A percentile compares a stretch with the other conserved stretches of the same genome.
These are phyloP conservation scores for Frankliniella fusca DNA, from an alignment of 2,888 invertebrate species.

Conservation along the genomic window DNA sequence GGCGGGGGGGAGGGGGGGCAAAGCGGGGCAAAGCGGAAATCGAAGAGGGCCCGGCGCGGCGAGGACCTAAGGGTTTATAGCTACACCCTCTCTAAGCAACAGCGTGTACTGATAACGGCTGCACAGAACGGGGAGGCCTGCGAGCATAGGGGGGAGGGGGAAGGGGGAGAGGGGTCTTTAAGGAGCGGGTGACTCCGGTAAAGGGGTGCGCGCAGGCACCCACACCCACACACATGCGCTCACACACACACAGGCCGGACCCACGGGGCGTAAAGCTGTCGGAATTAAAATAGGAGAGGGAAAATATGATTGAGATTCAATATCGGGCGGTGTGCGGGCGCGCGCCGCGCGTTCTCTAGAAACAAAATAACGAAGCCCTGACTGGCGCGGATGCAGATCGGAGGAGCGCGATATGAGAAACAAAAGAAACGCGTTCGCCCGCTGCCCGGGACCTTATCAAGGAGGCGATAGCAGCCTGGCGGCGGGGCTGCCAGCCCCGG, in stretches of 20 bases:
- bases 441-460: conserved; percentile 21
- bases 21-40: background rate
- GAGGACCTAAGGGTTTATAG: too few species aligned
- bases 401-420: background rate
- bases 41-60: background rate
- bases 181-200: too few species aligned
- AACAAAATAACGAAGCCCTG: background rate
- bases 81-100: too few species aligned
- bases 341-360: background rate
- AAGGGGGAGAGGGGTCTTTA: too few species aligned
- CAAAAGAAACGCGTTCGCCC: conserved; percentile 19
- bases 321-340: background rate
- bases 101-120: too few species aligned
- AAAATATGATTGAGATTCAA: background rate
- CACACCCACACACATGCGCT: too few species aligned
- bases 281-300: background rate
- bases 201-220: too few species aligned
- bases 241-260: background rate
- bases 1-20: too few species aligned
- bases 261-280: background rate
- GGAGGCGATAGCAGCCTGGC: background rate
- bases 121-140: too few species aligned
- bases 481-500: too few species aligned
- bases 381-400: conserved; percentile 7
- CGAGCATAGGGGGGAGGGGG: too few species aligned